Base-by-base conservation (phyloP, 1,140 invertebrate genomes). In the Heliconius hermathena region DNA sequence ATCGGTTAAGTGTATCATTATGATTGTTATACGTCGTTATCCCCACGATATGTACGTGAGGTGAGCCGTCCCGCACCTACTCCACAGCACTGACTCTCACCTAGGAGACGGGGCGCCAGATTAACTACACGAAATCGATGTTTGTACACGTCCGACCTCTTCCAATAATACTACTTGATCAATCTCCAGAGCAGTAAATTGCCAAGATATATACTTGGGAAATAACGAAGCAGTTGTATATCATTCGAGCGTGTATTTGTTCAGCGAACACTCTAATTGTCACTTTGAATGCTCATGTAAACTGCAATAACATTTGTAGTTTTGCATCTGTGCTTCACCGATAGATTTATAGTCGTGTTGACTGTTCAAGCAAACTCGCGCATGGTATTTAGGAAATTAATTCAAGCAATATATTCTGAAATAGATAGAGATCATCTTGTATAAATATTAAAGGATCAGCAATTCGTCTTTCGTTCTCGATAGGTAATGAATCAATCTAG, bases 61-160 rank as follows among this genome's bases (percentile, higher is more conserved):
- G 89, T 90, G 88, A 90, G 85, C 78, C 83, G 71, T n/a, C 76
- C 71, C 76, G 74, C 29, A 71, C 4, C 22, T 8, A 20, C 36
- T 11, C 3, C 18, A 9, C 80, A 79, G 83, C 84, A 82, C 78
- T 83, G 84, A 74, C 91, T 90, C 90, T 90, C 89, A 89, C 87
- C 85, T 89, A 87, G 80, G 83, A 81, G 86, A 88, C 86, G 84
- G 70, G 83, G 85, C 84, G 85, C 83, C 82, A 86, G 87, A 90
- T 93, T 92, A 93, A 92, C 89, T 88, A 92, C 89, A 87, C 90
- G 88, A 92, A 93, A 91, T 92, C 90, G 90, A 89, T 94, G 91
- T 93, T 93, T 94, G 91, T 91, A 93, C 93, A 93, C 93, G 92
- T 94, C 88, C 93, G 89, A 93, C 89, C 91, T 91, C 91, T 89